Base-by-base conservation (phyloP, 1,140 invertebrate genomes). In the Heliconius hermathena region DNA sequence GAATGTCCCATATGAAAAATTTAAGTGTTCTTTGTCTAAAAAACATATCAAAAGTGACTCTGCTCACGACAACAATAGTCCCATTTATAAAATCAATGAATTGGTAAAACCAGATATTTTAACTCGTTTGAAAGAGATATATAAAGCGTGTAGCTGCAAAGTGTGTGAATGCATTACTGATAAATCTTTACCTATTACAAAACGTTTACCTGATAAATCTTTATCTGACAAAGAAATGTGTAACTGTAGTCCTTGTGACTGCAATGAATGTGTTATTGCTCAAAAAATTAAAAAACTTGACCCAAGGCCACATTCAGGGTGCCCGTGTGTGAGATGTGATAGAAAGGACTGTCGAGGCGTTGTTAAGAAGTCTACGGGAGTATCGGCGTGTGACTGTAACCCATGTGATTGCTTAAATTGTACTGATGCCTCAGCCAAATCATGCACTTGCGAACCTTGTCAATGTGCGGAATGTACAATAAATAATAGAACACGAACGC, bases 111-210 rank as follows among this genome's bases (percentile, higher is more conserved):
- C 79, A 57, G 85, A 92, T 73, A 88, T 93, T 60, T 81, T 90
- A 22, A 85, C 84, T 66, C 85, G 78, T 81, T 81, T 93, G 71
- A 88, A 89, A 79, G 90, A 91, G 80, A 84, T 85, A 66, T 94
- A 90, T 41, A 86, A 88, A 36, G 89, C 89, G 3, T 94, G 92
- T 57, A 91, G 86, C 73, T 94, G 91, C 70, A 92, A 90, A 84
- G 85, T 91, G 20, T 93, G 92, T 60, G 88, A 92, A 77, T 94
- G 92, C 74, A 82, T 92, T 66, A 72, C 80, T n/a, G 81, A 82
- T 1, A 88, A 79, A 70, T 75, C 82, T 0, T 22, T 73, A 71
- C 49, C 36, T 18, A 66, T 22, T 57, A 57, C 5, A 52, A 20
- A 57, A 57, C n/a, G 8, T 57, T 22, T 57, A 57, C 8, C 81